Percentiles rank a stretch among this genome's conserved stretches.
phyloP scores from a whole-genome alignment of 1,140 invertebrate genomes.

The Orchestia grillus region DNA sequence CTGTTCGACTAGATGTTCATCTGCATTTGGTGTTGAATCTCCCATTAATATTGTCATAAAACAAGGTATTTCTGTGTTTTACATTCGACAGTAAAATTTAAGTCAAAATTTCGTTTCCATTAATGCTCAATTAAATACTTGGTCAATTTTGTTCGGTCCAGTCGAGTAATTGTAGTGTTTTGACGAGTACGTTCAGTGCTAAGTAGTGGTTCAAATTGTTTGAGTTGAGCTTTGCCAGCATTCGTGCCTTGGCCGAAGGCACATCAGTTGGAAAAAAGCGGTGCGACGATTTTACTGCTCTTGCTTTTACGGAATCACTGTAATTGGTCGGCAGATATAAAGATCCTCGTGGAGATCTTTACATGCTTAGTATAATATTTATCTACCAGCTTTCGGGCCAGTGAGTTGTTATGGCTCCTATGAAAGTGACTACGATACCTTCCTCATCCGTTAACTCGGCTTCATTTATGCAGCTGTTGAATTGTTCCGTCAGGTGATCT shows the following conservation, averaged over 20 bases:
- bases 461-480: not conserved
- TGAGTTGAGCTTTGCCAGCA: too few species aligned
- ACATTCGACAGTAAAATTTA: not conserved
- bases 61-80: not conserved
- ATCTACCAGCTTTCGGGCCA: not conserved
- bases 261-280: not conserved
- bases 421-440: not conserved
- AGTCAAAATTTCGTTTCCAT: not conserved
- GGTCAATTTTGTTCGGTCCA: not conserved
- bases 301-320: not conserved
- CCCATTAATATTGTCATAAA: not conserved
- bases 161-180: not conserved
- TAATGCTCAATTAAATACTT: not conserved
- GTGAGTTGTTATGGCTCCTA: not conserved
- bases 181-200: not conserved
- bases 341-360: too few species aligned
- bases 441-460: not conserved
- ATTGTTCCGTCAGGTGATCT: not conserved
- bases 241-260: too few species aligned
- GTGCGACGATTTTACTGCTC: not conserved
- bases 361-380: not conserved
- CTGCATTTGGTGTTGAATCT: not conserved
- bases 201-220: too few species aligned
- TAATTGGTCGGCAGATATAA: not conserved
- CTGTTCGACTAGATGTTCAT: not conserved